Percentiles rank a stretch among this genome's conserved stretches.
Conservation (phyloP, 2,888 invertebrate genomes). For the Odontothrips loti region DNA sequence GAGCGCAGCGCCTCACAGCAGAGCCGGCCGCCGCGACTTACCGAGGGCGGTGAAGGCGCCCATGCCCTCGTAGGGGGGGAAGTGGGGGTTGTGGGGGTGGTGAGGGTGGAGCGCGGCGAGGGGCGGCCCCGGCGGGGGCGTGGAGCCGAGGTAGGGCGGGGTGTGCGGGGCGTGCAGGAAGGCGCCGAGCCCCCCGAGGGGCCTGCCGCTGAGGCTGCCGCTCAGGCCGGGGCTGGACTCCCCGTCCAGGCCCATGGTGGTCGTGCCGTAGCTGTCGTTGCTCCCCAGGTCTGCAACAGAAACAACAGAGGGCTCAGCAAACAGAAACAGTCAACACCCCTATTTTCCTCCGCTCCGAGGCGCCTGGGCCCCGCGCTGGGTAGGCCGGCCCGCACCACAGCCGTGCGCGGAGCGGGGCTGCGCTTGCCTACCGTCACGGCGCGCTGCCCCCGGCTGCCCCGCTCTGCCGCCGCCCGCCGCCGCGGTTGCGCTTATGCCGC, state of each 20-base stretch:
- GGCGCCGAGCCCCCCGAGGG: not conserved
- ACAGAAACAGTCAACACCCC: not conserved
- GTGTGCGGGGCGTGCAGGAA: conserved; percentile 22
- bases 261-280: conserved; percentile 86
- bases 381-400: not conserved
- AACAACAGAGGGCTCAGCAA: conserved; percentile 18
- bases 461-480: not conserved
- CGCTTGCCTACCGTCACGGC: conserved; percentile 11
- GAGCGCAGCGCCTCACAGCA: no score
- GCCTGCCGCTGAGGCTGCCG: not conserved
- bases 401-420: not conserved
- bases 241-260: conserved; percentile 70
- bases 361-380: not conserved
- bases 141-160: conserved; percentile 19
- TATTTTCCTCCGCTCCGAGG: not conserved
- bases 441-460: not conserved
- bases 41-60: conserved; percentile 14
- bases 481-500: not conserved
- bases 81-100: conserved; percentile 24
- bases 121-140: conserved; percentile 5
- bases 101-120: not conserved
- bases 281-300: conserved; percentile 65
- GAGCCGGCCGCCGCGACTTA: not conserved
- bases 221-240: conserved; percentile 47
- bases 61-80: conserved; percentile 6